Conservation (phyloP, 2,797 vertebrate genomes). For the Anomalospiza imberbis region DNA sequence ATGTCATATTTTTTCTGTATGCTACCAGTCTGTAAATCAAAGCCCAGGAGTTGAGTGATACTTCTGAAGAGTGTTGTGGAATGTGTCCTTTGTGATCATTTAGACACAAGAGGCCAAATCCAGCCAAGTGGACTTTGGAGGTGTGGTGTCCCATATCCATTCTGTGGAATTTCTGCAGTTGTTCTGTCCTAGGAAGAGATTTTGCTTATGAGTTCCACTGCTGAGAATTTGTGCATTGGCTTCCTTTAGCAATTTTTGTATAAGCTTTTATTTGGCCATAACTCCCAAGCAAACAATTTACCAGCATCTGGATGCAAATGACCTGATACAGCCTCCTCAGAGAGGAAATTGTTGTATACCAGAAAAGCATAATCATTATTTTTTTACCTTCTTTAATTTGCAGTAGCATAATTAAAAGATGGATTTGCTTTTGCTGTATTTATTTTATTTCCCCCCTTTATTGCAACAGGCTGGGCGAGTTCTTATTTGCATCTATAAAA, state of each 20-base stretch:
- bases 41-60: background rate
- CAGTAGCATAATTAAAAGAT: background rate
- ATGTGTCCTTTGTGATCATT: background rate
- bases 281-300: background rate
- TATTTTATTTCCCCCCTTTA: background rate
- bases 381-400: background rate
- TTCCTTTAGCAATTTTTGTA: background rate
- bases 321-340: background rate
- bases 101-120: background rate
- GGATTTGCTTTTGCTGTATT: background rate
- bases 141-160: background rate
- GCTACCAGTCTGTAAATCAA: background rate
- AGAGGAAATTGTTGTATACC: background rate
- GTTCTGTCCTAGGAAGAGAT: background rate
- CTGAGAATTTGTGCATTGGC: background rate
- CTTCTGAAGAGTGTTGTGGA: background rate
- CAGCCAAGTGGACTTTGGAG: background rate
- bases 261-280: background rate
- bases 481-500: constrained; percentile 37
- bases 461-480: background rate
- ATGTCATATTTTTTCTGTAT: background rate
- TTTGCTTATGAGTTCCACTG: background rate
- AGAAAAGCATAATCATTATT: background rate
- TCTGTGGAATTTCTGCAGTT: background rate
- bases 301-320: background rate